phyloP scores from a whole-genome alignment of 1,140 invertebrate species.

The Calephelis nemesis region DNA sequence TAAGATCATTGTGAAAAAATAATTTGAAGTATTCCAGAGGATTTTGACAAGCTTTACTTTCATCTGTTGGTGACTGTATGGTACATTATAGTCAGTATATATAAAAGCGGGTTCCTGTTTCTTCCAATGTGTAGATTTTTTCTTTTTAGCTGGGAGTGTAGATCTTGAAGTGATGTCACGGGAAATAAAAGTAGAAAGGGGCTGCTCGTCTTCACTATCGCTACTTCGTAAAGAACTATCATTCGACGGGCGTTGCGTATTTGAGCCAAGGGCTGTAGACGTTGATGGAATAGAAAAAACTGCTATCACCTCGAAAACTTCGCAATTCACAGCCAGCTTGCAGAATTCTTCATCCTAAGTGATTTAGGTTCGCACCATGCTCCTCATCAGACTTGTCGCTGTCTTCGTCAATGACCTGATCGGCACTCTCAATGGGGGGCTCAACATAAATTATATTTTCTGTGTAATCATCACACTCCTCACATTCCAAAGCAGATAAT shows the following conservation, averaged over 20 bases:
- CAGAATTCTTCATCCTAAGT: constrained; percentile 20
- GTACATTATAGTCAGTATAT: constrained; percentile 13
- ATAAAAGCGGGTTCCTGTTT: constrained; percentile 20
- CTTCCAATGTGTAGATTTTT: constrained; percentile 18
- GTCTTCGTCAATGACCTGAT: constrained; percentile 27
- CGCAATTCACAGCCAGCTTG: constrained; percentile 18
- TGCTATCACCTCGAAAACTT: constrained; percentile 15
- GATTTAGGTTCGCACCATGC: constrained; percentile 28
- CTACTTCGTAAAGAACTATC: constrained; percentile 21
- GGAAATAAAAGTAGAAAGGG: constrained; percentile 22
- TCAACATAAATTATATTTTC: constrained; percentile 26
- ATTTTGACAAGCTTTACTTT: no score
- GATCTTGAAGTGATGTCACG: constrained; percentile 3
- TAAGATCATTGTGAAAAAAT: no score
- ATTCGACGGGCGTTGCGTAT: constrained; percentile 19
- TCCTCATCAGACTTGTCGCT: constrained; percentile 29
- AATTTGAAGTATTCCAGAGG: no score
- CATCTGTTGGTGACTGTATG: constrained; percentile 1
- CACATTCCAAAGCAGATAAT: constrained; percentile 22
- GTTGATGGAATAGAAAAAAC: constrained; percentile 3
- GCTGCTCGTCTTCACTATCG: constrained; percentile 22
- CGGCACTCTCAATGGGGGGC: constrained; percentile 20
- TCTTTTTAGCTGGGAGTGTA: constrained; percentile 18
- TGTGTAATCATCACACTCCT: constrained; percentile 16
- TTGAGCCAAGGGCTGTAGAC: constrained; percentile 13